Base-by-base conservation (phyloP, 2,797 vertebrate species). In the Acrossocheilus fasciatus region DNA sequence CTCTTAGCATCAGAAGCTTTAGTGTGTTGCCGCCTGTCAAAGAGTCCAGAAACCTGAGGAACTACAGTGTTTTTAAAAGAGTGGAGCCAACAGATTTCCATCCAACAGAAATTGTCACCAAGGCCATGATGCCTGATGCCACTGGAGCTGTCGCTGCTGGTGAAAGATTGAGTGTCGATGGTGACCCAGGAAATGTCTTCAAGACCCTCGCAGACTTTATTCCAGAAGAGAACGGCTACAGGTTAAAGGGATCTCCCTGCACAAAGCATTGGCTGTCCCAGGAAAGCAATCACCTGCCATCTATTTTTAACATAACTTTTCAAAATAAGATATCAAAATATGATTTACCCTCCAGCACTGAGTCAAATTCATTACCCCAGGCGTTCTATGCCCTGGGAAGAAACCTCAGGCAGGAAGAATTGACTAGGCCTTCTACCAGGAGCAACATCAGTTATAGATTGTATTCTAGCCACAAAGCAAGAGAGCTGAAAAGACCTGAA, bases 1-100 rank as follows among this genome's bases (percentile, higher is more conserved):
- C 89, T 10, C 84, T 93, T 79, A 91, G 92, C 8, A 92, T 94
- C 54, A 94, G 89, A 89, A 95, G 87, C 86, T 88, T 95, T n/a
- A 86, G 91, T 23, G 91, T 95, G 87, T 89, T 96, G 70, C 96
- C 95, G 30, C 93, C 94, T 0, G 92, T 96, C 18, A 91, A 89
- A 84, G 77, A 90, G 34, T 82, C 82, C 5, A 88, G 75, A 83
- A 83, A 73, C 26, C 85, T 50, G 73, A 91, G 70, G 23, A n/a
- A 26, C 41, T 10, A 20, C 3, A 47, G 41, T 18, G 77, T 85
- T 50, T 47, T 62, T 74, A 82, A 76, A 84, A 82, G 39, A 68
- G 72, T 52, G 41, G 89, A 86, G 50, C 87, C 73, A 66, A 34
- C 74, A 47, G n/a, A 45, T 54, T 30, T 34, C 59, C 26, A 45